Conservation (phyloP, 35 echinoderm and acorn worm genomes). For the Lytechinus pictus region DNA sequence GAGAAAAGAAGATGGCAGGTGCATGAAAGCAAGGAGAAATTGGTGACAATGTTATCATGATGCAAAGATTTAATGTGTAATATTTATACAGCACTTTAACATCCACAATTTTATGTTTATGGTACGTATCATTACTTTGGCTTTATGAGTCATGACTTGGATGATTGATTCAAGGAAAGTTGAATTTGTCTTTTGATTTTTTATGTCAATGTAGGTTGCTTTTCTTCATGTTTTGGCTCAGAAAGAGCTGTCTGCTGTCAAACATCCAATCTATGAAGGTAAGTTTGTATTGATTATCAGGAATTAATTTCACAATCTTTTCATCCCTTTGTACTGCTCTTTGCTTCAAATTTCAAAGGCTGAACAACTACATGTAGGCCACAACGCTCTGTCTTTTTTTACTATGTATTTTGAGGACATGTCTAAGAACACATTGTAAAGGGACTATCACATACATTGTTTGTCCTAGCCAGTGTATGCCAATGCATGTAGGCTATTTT, state of each 20-base stretch:
- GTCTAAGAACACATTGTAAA: too few relatives aligned
- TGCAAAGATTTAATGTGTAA: not conserved
- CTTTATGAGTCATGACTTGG: not conserved
- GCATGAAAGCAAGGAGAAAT: too few relatives aligned
- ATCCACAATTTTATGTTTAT: not conserved
- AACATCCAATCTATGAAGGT: slow-evolving; percentile 57
- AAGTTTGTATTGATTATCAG: not conserved
- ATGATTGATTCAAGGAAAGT: not conserved
- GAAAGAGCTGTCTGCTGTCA: slow-evolving; percentile 10
- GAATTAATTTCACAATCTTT: not conserved
- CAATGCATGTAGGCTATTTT: too few relatives aligned
- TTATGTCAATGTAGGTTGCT: slow-evolving; percentile 38
- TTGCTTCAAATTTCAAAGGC: not conserved
- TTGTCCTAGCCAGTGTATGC: too few relatives aligned
- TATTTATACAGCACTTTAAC: not conserved
- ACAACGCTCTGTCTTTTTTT: not conserved
- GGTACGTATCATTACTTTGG: too few relatives aligned
- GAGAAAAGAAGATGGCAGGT: too few relatives aligned
- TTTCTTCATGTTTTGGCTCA: slow-evolving; percentile 57
- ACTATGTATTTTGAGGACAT: not conserved
- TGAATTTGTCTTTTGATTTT: not conserved
- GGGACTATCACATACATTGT: too few relatives aligned
- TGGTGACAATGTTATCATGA: too few relatives aligned
- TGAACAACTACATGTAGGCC: not conserved
- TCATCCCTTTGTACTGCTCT: too few relatives aligned